Conservation (phyloP, 2,797 vertebrate species). For the Babyrousa celebensis region DNA sequence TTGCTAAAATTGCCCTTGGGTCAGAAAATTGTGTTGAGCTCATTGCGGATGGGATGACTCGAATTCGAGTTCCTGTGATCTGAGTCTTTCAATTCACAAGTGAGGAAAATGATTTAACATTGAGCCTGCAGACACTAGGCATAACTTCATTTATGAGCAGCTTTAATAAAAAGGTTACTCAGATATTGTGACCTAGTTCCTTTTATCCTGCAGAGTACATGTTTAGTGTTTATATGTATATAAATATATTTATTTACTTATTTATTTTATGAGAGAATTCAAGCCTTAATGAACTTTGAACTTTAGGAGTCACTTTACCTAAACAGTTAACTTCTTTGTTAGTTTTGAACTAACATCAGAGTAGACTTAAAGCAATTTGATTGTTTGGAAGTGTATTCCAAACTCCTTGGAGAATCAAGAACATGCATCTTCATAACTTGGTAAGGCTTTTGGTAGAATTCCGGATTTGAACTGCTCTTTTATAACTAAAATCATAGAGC, state of each 20-base stretch:
- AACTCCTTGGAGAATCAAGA: constrained; percentile 72
- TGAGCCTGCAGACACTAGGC: constrained; percentile 6
- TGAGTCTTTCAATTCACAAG: constrained; percentile 55
- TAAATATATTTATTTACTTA: constrained; percentile 23
- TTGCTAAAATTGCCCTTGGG: constrained; percentile 6
- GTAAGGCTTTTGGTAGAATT: constrained; percentile 68
- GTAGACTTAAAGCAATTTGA: constrained; percentile 6
- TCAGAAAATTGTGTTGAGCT: constrained; percentile 58
- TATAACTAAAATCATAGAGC: constrained; percentile 76
- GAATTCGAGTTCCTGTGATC: constrained; percentile 40
- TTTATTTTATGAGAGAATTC: constrained; percentile 43
- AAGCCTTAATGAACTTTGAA: constrained; percentile 40
- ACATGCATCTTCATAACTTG: constrained; percentile 75
- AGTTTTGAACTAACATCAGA: constrained; percentile 70
- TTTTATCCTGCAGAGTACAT: constrained; percentile 1
- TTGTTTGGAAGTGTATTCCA: constrained; percentile 67
- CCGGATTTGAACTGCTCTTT: constrained; percentile 73
- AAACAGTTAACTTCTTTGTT: constrained; percentile 65
- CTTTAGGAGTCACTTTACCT: constrained; percentile 46
- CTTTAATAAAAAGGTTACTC: constrained; percentile 45
- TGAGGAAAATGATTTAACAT: constrained; percentile 37
- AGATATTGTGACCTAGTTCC: constrained; percentile 25
- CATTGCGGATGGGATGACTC: constrained; percentile 49
- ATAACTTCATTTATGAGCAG: constrained; percentile 54
- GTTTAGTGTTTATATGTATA: constrained; percentile 49